These are phyloP conservation scores for Notocelia uddmanniana DNA, from an alignment of 2,888 invertebrate species.

Conservation along the genomic window DNA sequence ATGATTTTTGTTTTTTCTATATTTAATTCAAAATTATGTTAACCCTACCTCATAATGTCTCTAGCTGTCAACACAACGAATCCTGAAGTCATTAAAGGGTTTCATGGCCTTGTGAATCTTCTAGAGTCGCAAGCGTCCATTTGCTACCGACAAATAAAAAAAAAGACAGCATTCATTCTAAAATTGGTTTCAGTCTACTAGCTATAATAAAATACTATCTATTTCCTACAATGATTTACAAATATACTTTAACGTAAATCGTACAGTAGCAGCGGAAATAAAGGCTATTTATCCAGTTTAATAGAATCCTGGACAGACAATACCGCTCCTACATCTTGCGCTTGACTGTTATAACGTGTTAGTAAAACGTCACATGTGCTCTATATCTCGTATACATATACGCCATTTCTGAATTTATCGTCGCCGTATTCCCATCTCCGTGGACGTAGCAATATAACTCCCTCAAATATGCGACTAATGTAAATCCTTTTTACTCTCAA, in stretches of 20 bases:
- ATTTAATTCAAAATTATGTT: too few relatives aligned
- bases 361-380: background rate
- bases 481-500: constrained; percentile 9
- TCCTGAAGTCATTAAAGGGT: too few relatives aligned
- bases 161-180: too few relatives aligned
- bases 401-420: background rate
- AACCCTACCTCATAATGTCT: too few relatives aligned
- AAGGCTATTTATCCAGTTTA: constrained; percentile 19
- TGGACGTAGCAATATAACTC: background rate
- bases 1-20: too few relatives aligned
- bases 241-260: background rate
- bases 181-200: too few relatives aligned
- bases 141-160: too few relatives aligned
- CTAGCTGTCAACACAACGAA: too few relatives aligned
- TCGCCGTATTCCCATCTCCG: background rate
- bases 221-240: background rate
- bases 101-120: too few relatives aligned
- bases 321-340: constrained; percentile 1
- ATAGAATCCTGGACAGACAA: constrained; percentile 22
- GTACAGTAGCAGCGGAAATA: constrained; percentile 10
- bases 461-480: too few relatives aligned
- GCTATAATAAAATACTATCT: constrained; percentile 13
- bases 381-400: background rate
- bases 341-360: background rate
- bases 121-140: too few relatives aligned